Evolutionary conservation across 2,113 vertebrate genomes (phyloP).

Genomic region (Amphiprion percula): DNA sequence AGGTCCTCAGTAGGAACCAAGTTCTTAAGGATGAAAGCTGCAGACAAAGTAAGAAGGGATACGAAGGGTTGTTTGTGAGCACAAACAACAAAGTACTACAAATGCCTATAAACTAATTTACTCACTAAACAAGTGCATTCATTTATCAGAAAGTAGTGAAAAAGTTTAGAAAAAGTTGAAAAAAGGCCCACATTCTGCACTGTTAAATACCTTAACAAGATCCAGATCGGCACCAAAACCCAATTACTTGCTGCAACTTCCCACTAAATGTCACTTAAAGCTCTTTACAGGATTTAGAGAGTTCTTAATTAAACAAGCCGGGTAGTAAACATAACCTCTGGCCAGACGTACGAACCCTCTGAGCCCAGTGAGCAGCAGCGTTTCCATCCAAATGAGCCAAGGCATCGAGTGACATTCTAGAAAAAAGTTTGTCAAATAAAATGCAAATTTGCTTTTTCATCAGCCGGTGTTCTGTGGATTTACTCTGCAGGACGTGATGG

Average conservation of each 20-base stretch:
- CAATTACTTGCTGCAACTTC: neutral
- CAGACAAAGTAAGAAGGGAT: too few relatives aligned
- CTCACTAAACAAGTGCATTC: too few relatives aligned
- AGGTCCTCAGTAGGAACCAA: too few relatives aligned
- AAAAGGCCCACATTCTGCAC: too few relatives aligned
- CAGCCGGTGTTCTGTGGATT: neutral
- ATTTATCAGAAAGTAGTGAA: too few relatives aligned
- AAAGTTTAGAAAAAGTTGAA: too few relatives aligned
- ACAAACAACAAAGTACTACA: too few relatives aligned
- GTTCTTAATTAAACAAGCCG: neutral
- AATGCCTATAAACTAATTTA: too few relatives aligned
- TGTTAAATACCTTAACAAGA: too few relatives aligned
- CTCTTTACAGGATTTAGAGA: too few relatives aligned
- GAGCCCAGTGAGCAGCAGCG: neutral
- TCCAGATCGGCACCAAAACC: neutral
- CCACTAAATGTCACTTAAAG: neutral
- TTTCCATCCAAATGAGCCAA: neutral
- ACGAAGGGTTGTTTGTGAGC: too few relatives aligned
- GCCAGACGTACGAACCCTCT: neutral
- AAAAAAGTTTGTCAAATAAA: conserved; percentile 1
- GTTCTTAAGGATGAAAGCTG: too few relatives aligned
- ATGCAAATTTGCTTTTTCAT: neutral
- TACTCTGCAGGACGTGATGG: neutral
- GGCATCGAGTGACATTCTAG: neutral
- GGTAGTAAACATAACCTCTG: neutral